Percentiles rank a stretch among this genome's conserved stretches.
These are phyloP conservation scores for Zaprionus inermis DNA, from an alignment of 1,140 invertebrate genomes.

Conservation along the genomic window DNA sequence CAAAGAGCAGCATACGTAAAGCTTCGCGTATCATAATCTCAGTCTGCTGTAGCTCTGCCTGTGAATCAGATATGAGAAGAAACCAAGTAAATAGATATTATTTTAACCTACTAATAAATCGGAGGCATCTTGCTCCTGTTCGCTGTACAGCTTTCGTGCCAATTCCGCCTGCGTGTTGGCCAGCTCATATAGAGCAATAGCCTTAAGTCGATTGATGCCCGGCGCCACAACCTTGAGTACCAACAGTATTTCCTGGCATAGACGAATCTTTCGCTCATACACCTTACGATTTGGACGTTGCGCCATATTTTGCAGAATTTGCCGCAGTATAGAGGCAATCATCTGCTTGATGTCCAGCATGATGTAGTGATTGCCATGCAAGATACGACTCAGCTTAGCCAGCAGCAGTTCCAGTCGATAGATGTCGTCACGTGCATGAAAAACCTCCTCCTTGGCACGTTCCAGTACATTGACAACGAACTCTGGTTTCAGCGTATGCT, in stretches of 20 bases:
- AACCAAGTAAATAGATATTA: neutral
- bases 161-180: constrained; percentile 88
- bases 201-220: constrained; percentile 89
- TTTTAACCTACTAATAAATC: constrained; percentile 52
- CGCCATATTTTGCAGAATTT: constrained; percentile 85
- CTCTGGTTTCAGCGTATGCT: constrained; percentile 57
- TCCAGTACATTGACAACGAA: constrained; percentile 68
- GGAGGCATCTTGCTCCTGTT: constrained; percentile 47
- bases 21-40: constrained; percentile 87
- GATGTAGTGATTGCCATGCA: constrained; percentile 88
- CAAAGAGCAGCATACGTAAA: constrained; percentile 88
- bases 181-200: constrained; percentile 90
- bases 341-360: constrained; percentile 88
- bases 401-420: constrained; percentile 86
- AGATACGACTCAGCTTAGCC: constrained; percentile 85
- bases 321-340: constrained; percentile 86
- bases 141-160: constrained; percentile 79
- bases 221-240: constrained; percentile 89
- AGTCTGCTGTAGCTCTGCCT: constrained; percentile 85
- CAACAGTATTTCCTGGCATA: constrained; percentile 88
- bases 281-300: constrained; percentile 85
- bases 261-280: constrained; percentile 87
- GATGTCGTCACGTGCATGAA: constrained; percentile 82
- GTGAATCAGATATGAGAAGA: constrained; percentile 37
- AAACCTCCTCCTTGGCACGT: constrained; percentile 84